A percentile compares a stretch with the other conserved stretches of the same genome.
Conservation (phyloP, 2,888 invertebrate species). For the Leucophora obtusa region DNA sequence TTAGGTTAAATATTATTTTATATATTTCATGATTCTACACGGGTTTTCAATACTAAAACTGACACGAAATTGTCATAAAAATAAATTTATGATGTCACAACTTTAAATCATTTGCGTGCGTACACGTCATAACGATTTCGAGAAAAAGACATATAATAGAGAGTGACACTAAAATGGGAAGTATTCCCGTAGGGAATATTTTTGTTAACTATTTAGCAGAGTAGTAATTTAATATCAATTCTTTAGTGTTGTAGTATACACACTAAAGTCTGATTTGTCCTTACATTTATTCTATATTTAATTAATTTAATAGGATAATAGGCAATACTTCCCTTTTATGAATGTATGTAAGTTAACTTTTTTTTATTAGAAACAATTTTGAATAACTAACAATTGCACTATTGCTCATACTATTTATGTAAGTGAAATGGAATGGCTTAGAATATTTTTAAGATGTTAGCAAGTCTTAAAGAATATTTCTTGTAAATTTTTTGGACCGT, state of each 20-base stretch:
- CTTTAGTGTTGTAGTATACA: too few species aligned
- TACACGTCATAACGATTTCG: conserved; percentile 35
- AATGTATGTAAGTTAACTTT: too few species aligned
- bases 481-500: neutral
- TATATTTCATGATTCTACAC: conserved; percentile 19
- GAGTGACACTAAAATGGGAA: conserved; percentile 18
- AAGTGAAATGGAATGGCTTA: neutral
- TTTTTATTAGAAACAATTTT: too few species aligned
- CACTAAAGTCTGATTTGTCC: too few species aligned
- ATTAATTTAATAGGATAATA: too few species aligned
- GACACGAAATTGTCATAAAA: conserved; percentile 58
- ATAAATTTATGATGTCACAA: conserved; percentile 60
- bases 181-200: neutral
- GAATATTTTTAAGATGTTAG: too few species aligned
- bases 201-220: too few species aligned
- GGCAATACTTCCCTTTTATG: too few species aligned
- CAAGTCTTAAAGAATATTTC: neutral
- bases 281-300: too few species aligned
- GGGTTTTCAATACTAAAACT: conserved; percentile 36
- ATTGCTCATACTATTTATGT: neutral
- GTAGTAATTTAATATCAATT: too few species aligned
- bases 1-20: conserved; percentile 7
- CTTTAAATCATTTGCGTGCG: conserved; percentile 47
- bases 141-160: neutral
- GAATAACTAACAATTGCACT: neutral